Evolutionary conservation across 1,140 invertebrate genomes (phyloP), one percentile per base, ranked within the genome.

Genomic region (Drosophila suzukii): DNA sequence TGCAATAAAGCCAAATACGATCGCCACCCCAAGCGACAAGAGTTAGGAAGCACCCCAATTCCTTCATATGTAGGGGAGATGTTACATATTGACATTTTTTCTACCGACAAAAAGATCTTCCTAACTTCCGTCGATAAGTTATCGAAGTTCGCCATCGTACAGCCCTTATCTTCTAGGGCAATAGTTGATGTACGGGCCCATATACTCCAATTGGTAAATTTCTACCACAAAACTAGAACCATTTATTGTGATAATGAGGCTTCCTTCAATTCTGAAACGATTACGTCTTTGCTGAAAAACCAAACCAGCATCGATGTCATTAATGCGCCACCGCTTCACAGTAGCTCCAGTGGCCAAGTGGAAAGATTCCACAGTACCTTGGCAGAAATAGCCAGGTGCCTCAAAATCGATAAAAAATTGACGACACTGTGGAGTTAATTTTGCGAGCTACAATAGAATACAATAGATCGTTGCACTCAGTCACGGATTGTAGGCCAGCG

Each of bases 1-100:
- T 76, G 67, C 46, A 38, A 36, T 11, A 50, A 36, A 51, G 59
- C 58, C 11, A 78, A 78, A 24, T 78, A 76, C 30, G 44, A 76
- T 30, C n/a, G 60, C 1, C 73, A 76, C 8, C 73, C 60, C 32
- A 32, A 73, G 13, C 73, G 67, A 2, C 57, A 78, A 30, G 34
- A 30, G 17, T 41, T 78, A 2, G 74, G 47, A 13, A 30, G 32
- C 39, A 73, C 74, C 0, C 77, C 65, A 0, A 54, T 77, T 11
- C 55, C 68, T 12, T 36, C n/a, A n/a, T n/a, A n/a, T n/a, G n/a
- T n/a, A 17, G 68, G 55, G 12, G 78, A 80, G 30, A 50, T 63
- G 13, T 39, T 70, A 0, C 63, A 78, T 5, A 59, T 70, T 12
- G 49, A 77, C 41, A 59, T 70, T 36, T 68, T 47, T 32, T 62